A percentile compares a stretch with the other conserved stretches of the same genome.
Evolutionary conservation across 2,113 vertebrate genomes (phyloP).

Genomic region (Mus spicilegus): DNA sequence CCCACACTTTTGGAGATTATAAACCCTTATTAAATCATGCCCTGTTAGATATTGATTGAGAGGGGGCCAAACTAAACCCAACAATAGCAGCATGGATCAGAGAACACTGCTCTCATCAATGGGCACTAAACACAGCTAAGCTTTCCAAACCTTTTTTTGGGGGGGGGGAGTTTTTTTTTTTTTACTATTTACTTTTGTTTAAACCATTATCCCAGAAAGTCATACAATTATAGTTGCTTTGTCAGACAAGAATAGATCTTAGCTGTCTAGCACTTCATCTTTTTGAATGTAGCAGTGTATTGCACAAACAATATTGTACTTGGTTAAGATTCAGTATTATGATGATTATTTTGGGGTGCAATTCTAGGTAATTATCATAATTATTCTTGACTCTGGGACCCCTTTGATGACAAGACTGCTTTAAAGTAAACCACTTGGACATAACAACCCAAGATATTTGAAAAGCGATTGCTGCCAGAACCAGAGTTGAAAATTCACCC

Average conservation of each 20-base stretch:
- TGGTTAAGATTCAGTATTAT: constrained; percentile 73
- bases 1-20: constrained; percentile 91
- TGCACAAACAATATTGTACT: constrained; percentile 73
- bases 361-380: constrained; percentile 78
- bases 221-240: constrained; percentile 79
- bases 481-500: constrained; percentile 11
- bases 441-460: constrained; percentile 77
- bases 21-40: constrained; percentile 97
- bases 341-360: constrained; percentile 70
- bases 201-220: constrained; percentile 78
- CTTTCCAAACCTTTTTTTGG: constrained; percentile 61
- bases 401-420: constrained; percentile 72
- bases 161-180: constrained; percentile 39
- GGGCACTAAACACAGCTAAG: constrained; percentile 83
- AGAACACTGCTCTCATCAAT: constrained; percentile 84
- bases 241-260: constrained; percentile 66
- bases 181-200: constrained; percentile 81
- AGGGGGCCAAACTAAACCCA: constrained; percentile 94
- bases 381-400: constrained; percentile 77
- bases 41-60: constrained; percentile 93
- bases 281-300: constrained; percentile 75
- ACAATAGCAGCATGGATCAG: constrained; percentile 90
- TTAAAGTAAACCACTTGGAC: constrained; percentile 77
- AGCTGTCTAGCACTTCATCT: constrained; percentile 71
- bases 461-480: constrained; percentile 73